Evolutionary conservation across 2,797 vertebrate genomes (phyloP), one percentile per base, ranked within the genome.

Genomic region (Sebastiscus albofasciatus): DNA sequence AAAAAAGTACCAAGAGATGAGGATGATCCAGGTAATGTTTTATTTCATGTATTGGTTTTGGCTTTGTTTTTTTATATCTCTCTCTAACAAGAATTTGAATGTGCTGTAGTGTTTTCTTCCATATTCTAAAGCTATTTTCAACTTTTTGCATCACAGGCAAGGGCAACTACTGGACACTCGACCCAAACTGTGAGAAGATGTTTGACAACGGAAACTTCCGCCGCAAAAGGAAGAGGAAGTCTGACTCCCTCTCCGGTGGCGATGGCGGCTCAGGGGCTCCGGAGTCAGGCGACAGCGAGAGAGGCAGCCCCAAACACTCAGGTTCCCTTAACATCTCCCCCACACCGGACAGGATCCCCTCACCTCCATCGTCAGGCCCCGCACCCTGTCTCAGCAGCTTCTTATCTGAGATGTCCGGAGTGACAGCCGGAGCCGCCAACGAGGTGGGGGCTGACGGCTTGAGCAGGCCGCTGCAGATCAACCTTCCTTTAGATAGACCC

Each of bases 101-200:
- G 1, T 66, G 3, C n/a, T 58, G 6, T 33, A 1, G 16, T 67
- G 12, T n/a, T 52, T 52, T 52, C 49, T 52, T 52, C 20, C 20
- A 52, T 52, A n/a, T 52, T 52, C 7, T 46, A 52, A 52, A 52
- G 8, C 20, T 52, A 0, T 52, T 52, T 52, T 52, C 49, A 52
- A 52, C 10, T 76, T 16, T 5, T 77, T 82, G 14, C 75, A 14
- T 89, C 59, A 71, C 78, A 99, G 99, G 99, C 69, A 99, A 99
- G 88, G 99, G 99, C 39, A 99, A 99, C 94, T 99, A 99, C 94
- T 99, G 99, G 99, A 99, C 98, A 11, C 95, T 99, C 67, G 99
- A 99, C 89, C 99, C 99, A 0, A 99, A 99, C 95, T 99, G 99
- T 82, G 99, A 99, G 81, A 99, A 99, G 93, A 99, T 99, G 99